A percentile compares a stretch with the other conserved stretches of the same genome.
Evolutionary conservation across 2,888 invertebrate species (phyloP).

Genomic region (Aleiodes testaceus): DNA sequence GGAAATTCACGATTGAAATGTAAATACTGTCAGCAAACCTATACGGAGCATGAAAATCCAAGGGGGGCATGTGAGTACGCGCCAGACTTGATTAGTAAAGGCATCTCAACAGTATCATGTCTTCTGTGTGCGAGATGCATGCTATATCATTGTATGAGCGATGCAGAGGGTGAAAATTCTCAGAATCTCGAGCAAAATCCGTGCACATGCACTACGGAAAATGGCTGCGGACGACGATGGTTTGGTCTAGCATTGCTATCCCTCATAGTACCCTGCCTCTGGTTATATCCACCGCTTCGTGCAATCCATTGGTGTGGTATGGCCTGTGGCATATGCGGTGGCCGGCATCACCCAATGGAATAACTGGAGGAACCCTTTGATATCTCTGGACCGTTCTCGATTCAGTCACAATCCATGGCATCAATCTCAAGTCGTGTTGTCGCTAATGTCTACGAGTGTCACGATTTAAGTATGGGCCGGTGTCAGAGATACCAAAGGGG

Average conservation of each 20-base stretch:
- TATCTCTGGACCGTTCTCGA: conserved; percentile 68
- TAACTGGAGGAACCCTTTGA: conserved; percentile 72
- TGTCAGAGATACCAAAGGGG: conserved; percentile 72
- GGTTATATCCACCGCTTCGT: conserved; percentile 92
- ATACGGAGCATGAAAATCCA: conserved; percentile 88
- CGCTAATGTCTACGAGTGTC: conserved; percentile 69
- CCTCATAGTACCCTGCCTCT: conserved; percentile 92
- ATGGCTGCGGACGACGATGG: conserved; percentile 87
- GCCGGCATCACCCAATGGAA: conserved; percentile 78
- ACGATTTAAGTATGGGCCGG: conserved; percentile 67
- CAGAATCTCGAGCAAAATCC: conserved; percentile 82
- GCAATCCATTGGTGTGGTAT: conserved; percentile 89
- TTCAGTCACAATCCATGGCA: conserved; percentile 52
- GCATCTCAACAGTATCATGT: conserved; percentile 88
- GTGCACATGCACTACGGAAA: conserved; percentile 80
- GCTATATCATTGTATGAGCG: conserved; percentile 95
- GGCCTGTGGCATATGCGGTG: conserved; percentile 88
- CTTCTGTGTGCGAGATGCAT: conserved; percentile 91
- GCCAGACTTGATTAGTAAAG: conserved; percentile 86
- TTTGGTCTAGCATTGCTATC: conserved; percentile 88
- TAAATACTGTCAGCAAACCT: conserved; percentile 87
- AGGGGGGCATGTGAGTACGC: conserved; percentile 90
- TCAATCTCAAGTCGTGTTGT: conserved; percentile 56
- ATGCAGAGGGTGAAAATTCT: conserved; percentile 85
- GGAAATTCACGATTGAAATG: conserved; percentile 74